Base-by-base conservation (phyloP, 2,113 vertebrate species). In the Crotophaga sulcirostris region DNA sequence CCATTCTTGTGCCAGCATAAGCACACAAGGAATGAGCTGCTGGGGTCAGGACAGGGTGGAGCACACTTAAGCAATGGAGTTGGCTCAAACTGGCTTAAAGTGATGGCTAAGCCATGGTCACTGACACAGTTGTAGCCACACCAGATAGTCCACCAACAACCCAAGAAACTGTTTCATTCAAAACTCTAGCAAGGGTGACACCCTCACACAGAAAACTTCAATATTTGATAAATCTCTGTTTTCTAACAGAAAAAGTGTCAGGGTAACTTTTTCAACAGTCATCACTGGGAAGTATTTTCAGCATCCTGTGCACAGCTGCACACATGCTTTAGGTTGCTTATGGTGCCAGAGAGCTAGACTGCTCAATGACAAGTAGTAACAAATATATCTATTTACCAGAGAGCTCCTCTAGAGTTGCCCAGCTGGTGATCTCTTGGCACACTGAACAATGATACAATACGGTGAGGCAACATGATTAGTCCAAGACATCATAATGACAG, bases 291-390 rank as follows among this genome's bases (percentile, higher is more conserved):
- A 73, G 16, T 23, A 26, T 51, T 86, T 85, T 72, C 44, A 73
- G 28, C 25, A 54, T 24, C 21, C 7, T 8, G 14, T 2, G 1
- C 13, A 78, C 52, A 84, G 17, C 18, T 59, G 28, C 24, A 75
- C 5, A 25, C 1, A 4, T n/a, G 17, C 14, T 58, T 85, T 69
- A 76, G 45, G 58, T 20, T 36, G 20, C 21, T 54, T 51, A 7
- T 0, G 0, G 23, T 26, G 10, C 62, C 56, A 85, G 21, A 49
- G 56, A 38, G 23, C 20, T 24, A 11, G 31, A n/a, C 8, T 28
- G 21, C 17, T 52, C 36, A 72, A 26, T 14, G 21, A 52, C 14
- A 42, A 83, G 51, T 40, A 52, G 12, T 9, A 40, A 62, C 52
- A 79, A 16, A 13, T 9, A 47, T 1, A 47, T 5, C 64, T 79